Evolutionary conservation across 2,888 invertebrate species (phyloP).

Genomic region (Zelleria hepariella): DNA sequence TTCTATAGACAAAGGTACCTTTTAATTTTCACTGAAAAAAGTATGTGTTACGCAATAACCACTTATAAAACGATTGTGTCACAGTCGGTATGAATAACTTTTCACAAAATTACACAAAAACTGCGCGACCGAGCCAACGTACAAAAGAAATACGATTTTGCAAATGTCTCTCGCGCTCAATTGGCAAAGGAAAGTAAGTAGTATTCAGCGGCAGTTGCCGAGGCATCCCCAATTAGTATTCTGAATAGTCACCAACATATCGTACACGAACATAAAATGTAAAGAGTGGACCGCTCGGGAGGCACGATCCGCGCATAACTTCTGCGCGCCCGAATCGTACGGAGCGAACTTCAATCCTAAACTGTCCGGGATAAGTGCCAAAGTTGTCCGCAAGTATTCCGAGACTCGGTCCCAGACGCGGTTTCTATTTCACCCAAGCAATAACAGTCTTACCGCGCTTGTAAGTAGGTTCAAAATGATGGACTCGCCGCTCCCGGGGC

Average conservation of each 20-base stretch:
- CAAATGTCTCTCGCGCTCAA: background rate
- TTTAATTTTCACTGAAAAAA: no score
- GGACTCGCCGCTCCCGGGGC: slow-evolving; percentile 43
- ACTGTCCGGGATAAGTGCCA: slow-evolving; percentile 44
- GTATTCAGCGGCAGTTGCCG: slow-evolving; percentile 44
- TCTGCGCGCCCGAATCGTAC: slow-evolving; percentile 36
- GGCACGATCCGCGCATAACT: slow-evolving; percentile 68
- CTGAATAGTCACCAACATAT: slow-evolving; percentile 68
- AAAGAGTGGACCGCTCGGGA: slow-evolving; percentile 65
- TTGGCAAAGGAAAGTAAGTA: slow-evolving; percentile 33
- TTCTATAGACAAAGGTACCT: no score
- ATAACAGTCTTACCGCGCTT: slow-evolving; percentile 65
- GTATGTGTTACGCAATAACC: no score
- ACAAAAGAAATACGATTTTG: background rate
- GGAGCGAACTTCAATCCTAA: slow-evolving; percentile 53
- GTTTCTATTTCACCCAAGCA: slow-evolving; percentile 68
- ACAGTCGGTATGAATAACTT: background rate
- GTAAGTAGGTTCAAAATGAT: slow-evolving; percentile 70
- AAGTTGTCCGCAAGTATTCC: slow-evolving; percentile 43
- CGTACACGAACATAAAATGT: slow-evolving; percentile 66
- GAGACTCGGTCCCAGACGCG: slow-evolving; percentile 52
- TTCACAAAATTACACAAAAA: background rate
- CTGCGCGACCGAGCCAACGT: background rate
- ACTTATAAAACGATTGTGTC: no score
- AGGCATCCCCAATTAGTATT: slow-evolving; percentile 66